Percentiles rank a stretch among this genome's conserved stretches.
Conservation (phyloP, 2,888 invertebrate species). For the Melipona beecheii region DNA sequence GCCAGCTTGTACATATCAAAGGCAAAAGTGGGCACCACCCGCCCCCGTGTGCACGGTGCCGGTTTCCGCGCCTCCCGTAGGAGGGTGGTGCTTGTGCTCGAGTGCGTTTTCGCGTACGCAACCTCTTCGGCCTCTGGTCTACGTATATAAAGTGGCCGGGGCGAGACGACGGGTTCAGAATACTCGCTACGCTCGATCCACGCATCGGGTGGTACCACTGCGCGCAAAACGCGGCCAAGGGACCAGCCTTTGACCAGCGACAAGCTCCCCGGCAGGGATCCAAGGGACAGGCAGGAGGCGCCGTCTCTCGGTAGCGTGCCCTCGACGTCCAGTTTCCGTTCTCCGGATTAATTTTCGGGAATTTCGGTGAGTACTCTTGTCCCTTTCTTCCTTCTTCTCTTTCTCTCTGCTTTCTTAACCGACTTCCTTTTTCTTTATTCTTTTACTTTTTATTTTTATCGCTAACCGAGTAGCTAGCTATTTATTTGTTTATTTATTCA, state of each 20-base stretch:
- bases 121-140: conserved; percentile 76
- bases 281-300: conserved; percentile 34
- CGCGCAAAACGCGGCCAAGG: conserved; percentile 4
- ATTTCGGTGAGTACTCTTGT: conserved; percentile 9
- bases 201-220: conserved; percentile 65
- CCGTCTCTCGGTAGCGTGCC: conserved; percentile 7
- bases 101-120: conserved; percentile 56
- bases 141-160: conserved; percentile 83
- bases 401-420: too few species aligned
- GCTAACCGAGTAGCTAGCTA: background rate
- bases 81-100: conserved; percentile 72
- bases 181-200: conserved; percentile 79
- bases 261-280: conserved; percentile 10
- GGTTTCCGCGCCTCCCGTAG: conserved; percentile 63
- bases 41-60: conserved; percentile 39
- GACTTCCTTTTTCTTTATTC: too few species aligned
- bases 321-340: conserved; percentile 24
- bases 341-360: background rate
- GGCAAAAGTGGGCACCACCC: conserved; percentile 68
- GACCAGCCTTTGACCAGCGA: conserved; percentile 16
- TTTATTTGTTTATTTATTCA: background rate
- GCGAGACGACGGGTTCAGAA: conserved; percentile 82
- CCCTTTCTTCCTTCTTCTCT: background rate
- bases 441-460: background rate
- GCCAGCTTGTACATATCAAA: conserved; percentile 56